Base-by-base conservation (phyloP, 1,140 invertebrate genomes). In the Drosophila subobscura region DNA sequence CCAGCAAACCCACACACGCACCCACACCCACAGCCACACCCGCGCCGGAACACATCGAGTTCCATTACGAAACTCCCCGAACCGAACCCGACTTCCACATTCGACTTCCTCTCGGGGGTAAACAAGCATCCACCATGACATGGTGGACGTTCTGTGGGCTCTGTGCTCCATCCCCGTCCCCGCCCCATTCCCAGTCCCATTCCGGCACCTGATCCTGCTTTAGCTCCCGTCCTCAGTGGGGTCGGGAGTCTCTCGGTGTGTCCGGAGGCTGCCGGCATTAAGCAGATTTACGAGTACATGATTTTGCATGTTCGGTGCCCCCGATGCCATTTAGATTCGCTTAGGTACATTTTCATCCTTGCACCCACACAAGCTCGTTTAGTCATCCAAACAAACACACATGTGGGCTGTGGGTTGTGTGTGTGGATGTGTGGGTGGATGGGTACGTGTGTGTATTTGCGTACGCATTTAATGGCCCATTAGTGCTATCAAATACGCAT, bases 401-500 rank as follows among this genome's bases (percentile, higher is more conserved):
- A 41, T 29, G 12, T 42, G 45, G 7, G 16, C 1, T 20, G 16
- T 20, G 22, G 42, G 60, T n/a, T 22, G n/a, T 29, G 49, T 54
- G 5, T 5, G 33, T 12, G 3, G 16, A 12, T 22, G n/a, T 29
- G 49, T 54, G 5, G 25, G 33, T 12, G 3, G 16, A 12, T 50
- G 53, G 40, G 7, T 49, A 58, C 47, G 83, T 81, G 71, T 83
- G 83, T 83, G 79, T 83, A 89, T 86, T 86, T 88, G 84, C 66
- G 84, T 83, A 76, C 84, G 78, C 83, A 86, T 88, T 86, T 88
- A 88, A 88, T 88, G 79, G 83, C 42, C 83, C 83, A 88, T 88
- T 88, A 89, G 84, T 88, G 83, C 83, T 88, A 88, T 88, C 83
- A 88, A 88, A 88, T 89, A 89, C 84, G 75, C 84, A 88, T 88